phyloP scores from a whole-genome alignment of 2,888 invertebrate species.

The Chydorus sphaericus region DNA sequence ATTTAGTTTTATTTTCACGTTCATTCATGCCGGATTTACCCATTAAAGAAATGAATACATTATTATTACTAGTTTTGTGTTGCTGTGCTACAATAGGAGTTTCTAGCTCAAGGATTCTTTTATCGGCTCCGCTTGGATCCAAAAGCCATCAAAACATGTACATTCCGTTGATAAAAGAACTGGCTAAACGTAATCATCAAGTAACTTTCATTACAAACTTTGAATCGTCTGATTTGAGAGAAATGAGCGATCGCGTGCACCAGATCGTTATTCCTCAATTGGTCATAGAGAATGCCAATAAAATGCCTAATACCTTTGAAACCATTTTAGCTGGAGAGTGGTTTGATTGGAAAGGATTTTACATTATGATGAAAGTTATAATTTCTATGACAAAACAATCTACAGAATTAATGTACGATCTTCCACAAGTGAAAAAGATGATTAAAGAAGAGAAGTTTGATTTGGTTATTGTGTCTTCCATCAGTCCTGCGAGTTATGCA shows the following conservation, averaged over 20 bases:
- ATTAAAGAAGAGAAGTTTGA: not conserved
- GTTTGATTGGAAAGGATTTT: not conserved
- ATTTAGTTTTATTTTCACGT: too few species aligned
- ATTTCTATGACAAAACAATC: too few species aligned
- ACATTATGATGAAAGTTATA: not conserved
- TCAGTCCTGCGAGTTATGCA: not conserved
- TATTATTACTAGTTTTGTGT: too few species aligned
- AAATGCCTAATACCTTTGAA: slow-evolving; percentile 1
- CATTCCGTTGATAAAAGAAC: slow-evolving; percentile 20
- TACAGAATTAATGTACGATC: not conserved
- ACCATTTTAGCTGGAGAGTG: not conserved
- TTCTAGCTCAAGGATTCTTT: slow-evolving; percentile 9
- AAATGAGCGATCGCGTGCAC: not conserved
- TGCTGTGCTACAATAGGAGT: too few species aligned
- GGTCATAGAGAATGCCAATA: not conserved
- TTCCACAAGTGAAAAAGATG: not conserved
- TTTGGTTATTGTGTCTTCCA: not conserved
- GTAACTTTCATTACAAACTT: slow-evolving; percentile 21
- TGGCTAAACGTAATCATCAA: slow-evolving; percentile 23
- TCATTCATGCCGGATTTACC: too few species aligned
- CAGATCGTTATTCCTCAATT: not conserved
- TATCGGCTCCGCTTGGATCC: slow-evolving; percentile 9
- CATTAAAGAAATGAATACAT: too few species aligned
- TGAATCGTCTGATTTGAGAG: not conserved
- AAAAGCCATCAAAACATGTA: slow-evolving; percentile 40